Evolutionary conservation across 2,888 invertebrate genomes (phyloP).

Genomic region (Nebria salina): DNA sequence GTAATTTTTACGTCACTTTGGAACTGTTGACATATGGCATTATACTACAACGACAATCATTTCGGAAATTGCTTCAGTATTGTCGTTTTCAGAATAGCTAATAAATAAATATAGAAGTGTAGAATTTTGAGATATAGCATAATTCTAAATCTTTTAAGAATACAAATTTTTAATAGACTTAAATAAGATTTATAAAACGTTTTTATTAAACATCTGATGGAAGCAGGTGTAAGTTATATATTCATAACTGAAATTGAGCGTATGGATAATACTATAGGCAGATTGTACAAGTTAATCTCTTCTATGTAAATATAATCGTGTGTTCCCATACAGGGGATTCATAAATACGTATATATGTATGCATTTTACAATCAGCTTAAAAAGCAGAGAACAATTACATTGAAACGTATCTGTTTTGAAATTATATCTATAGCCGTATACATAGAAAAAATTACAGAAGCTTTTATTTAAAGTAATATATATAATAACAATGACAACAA

Average conservation of each 20-base stretch:
- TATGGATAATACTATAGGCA: conserved; percentile 34
- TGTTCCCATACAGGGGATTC: not conserved
- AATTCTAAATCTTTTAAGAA: no score
- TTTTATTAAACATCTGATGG: not conserved
- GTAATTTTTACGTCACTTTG: not conserved
- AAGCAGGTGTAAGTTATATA: conserved; percentile 35
- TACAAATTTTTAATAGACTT: no score
- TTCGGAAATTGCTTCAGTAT: not conserved
- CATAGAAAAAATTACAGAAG: no score
- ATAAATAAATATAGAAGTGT: not conserved
- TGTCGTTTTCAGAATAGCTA: not conserved
- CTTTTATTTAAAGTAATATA: no score
- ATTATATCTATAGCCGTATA: not conserved
- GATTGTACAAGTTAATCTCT: conserved; percentile 41
- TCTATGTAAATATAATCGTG: conserved; percentile 35
- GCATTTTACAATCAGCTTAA: not conserved
- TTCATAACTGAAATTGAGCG: conserved; percentile 40
- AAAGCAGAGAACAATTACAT: not conserved
- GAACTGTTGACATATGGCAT: not conserved
- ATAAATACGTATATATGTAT: conserved; percentile 26
- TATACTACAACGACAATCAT: not conserved
- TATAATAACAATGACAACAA: no score
- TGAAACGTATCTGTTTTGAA: not conserved
- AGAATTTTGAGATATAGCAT: no score
- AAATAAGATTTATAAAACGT: no score